Base-by-base conservation (phyloP, 1,140 invertebrate species). In the Aphelenchoides fujianensis region DNA sequence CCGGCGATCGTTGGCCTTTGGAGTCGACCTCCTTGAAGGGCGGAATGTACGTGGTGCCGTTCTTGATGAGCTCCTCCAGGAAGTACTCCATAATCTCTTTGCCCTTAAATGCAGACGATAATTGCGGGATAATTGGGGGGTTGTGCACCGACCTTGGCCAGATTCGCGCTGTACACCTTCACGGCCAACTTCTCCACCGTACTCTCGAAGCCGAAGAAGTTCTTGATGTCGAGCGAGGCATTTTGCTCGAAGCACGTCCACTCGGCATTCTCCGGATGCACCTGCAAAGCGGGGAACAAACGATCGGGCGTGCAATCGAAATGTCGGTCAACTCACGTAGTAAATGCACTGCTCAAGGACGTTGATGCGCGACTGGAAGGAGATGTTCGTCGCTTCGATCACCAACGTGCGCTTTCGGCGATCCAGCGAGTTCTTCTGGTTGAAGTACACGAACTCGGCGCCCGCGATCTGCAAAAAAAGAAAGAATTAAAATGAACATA, bases 241-340 rank as follows among this genome's bases (percentile, higher is more conserved):
- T 89, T 90, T 86, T 97, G 94, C 84, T 97, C 94, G 86, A 97
- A 97, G 82, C 94, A 97, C 1, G 95, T 97, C 94, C 94, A 97
- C 37, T 93, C 89, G 0, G 90, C 80, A 86, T 97, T 97, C 80
- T 97, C 94, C 3, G 93, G 92, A 86, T 97, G 94, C 12, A 94
- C 91, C 92, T 96, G 74, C 53, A 79, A 84, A 75, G 63, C 12
- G 41, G 41, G 23, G 41, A 48, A 48, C 12, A 12, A 12, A 48
- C n/a, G n/a, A n/a, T n/a, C n/a, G n/a, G n/a, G n/a, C n/a, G n/a
- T n/a, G n/a, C n/a, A n/a, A n/a, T n/a, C n/a, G n/a, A n/a, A n/a
- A n/a, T n/a, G 41, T 48, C 12, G 23, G 74, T 30, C 7, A 68
- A 91, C 91, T 91, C 87, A 92, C 92, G 85, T 90, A 94, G 86